phyloP scores from a whole-genome alignment of 2,113 vertebrate species.

The Chroicocephalus ridibundus region DNA sequence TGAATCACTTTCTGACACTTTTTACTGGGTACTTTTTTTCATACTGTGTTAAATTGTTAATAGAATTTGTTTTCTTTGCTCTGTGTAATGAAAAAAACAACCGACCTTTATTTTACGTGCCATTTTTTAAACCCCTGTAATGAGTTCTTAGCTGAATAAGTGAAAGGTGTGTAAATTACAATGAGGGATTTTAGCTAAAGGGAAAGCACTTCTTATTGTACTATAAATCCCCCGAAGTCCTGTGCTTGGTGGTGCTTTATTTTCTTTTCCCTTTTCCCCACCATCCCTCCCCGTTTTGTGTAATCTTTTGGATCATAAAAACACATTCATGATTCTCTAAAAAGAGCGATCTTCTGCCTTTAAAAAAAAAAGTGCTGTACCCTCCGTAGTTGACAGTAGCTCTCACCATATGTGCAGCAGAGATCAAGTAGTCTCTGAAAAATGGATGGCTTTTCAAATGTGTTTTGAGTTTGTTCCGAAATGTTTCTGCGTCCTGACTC shows the following conservation, averaged over 20 bases:
- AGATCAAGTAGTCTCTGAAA: slow-evolving; percentile 21
- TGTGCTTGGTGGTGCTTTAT: slow-evolving; percentile 38
- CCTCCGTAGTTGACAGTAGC: slow-evolving; percentile 28
- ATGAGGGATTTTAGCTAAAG: slow-evolving; percentile 21
- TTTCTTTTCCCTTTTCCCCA: neutral
- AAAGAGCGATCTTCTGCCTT: neutral
- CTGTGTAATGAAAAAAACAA: neutral
- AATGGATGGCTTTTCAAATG: slow-evolving; percentile 46
- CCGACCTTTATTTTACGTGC: neutral
- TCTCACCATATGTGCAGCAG: slow-evolving; percentile 11
- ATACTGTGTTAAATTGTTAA: slow-evolving; percentile 67
- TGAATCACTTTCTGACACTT: slow-evolving; percentile 63
- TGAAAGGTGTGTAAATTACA: slow-evolving; percentile 22
- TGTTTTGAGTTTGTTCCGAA: slow-evolving; percentile 59
- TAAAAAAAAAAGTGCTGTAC: neutral
- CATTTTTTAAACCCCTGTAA: slow-evolving; percentile 50
- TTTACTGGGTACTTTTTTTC: slow-evolving; percentile 62
- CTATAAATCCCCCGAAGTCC: slow-evolving; percentile 36
- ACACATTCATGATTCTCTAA: neutral
- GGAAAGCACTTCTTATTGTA: slow-evolving; percentile 19
- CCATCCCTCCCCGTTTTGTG: neutral
- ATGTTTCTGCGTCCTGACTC: neutral
- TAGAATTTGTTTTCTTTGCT: slow-evolving; percentile 65
- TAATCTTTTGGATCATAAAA: neutral
- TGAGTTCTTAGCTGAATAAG: slow-evolving; percentile 27